Evolutionary conservation across 1,140 invertebrate species (phyloP), one percentile per base, ranked within the genome.

Genomic region (Limonius californicus): DNA sequence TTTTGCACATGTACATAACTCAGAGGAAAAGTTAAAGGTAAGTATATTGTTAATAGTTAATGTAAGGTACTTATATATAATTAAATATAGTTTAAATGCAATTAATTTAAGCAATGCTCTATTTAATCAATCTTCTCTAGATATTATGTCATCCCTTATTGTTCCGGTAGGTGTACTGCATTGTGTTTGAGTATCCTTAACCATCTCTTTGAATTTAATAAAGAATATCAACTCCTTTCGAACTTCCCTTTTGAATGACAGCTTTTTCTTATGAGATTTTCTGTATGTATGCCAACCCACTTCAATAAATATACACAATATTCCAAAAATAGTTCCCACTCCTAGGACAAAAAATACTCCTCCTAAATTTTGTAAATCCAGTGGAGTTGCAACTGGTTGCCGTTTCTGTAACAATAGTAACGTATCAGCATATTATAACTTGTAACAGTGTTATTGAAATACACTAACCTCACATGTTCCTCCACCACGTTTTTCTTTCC

Each of bases 171-270:
- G n/a, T 3, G 42, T 14, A 43, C 12, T 12, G 2, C 4, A 4
- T 16, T 14, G 42, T 43, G 4, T 43, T 2, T 43, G 16, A 4
- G 9, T 50, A 18, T 53, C 57, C 65, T 73, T 73, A 6, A 65
- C 55, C 8, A 64, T 70, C 42, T 66, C 39, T 19, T 68, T 69
- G 58, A 73, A 74, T 30, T 65, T 50, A 7, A 72, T 27, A 14
- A 72, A 65, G 61, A 74, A 72, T 68, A 84, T 85, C 8, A 92
- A 64, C 70, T 94, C 91, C 67, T 87, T 84, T 7, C 82, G 78
- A 1, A 92, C 68, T 69, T 89, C 87, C 47, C 82, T 74, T 67
- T 84, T 85, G 67, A 91, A 88, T 0, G 86, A 80, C 6, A 86
- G 81, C 85, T 91, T 66, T 6, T 59, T 32, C 19, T 47, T 65